Evolutionary conservation across 1,140 invertebrate species (phyloP).

Genomic region (Temnothorax longispinosus): DNA sequence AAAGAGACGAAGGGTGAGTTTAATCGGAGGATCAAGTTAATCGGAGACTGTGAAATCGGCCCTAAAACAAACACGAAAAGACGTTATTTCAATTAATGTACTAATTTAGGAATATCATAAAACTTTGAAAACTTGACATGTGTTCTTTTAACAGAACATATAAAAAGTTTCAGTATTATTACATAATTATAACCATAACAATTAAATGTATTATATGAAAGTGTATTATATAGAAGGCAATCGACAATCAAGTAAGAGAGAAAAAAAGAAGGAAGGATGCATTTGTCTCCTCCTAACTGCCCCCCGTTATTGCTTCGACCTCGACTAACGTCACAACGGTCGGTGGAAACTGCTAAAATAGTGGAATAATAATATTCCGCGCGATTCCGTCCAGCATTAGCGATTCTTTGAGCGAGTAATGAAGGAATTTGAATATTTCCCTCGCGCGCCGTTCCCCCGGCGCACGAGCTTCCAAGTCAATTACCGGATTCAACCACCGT

Average conservation of each 20-base stretch:
- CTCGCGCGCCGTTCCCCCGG: slow-evolving; percentile 65
- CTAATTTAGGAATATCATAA: background rate
- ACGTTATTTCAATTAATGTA: background rate
- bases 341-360: slow-evolving; percentile 75
- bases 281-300: background rate
- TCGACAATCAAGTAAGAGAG: background rate
- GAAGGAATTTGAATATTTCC: slow-evolving; percentile 84
- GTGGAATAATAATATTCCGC: slow-evolving; percentile 81
- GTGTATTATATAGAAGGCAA: background rate
- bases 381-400: slow-evolving; percentile 81
- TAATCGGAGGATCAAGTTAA: too few relatives aligned
- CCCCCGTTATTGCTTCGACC: slow-evolving; percentile 44
- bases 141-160: background rate
- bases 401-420: slow-evolving; percentile 82
- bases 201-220: background rate
- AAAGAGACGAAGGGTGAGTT: too few relatives aligned
- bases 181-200: background rate
- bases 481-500: slow-evolving; percentile 82
- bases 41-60: too few relatives aligned
- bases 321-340: slow-evolving; percentile 9
- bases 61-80: background rate
- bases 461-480: slow-evolving; percentile 82
- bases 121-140: background rate
- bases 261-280: slow-evolving; percentile 52
- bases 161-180: background rate